Evolutionary conservation across 2,888 invertebrate genomes (phyloP), one percentile per base, ranked within the genome.

Genomic region (Malthinus flaveolus): DNA sequence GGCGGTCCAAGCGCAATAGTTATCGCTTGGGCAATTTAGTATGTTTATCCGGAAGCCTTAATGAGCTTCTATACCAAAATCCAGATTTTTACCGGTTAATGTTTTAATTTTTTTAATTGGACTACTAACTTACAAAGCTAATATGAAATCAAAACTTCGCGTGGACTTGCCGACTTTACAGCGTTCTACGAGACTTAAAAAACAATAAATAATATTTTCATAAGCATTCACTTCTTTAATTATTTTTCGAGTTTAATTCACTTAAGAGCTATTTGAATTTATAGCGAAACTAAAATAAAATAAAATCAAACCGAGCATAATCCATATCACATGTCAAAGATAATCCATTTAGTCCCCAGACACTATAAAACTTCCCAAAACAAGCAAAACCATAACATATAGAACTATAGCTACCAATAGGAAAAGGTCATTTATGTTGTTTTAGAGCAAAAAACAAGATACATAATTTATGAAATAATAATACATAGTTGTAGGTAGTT

Each of bases 311-410:
- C 59, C 49, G 44, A 59, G 59, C 59, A 62, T 62, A 62, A 62
- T 62, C 55, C 61, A 53, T 59, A 58, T 50, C 58, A 58, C 56
- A 61, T 57, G 55, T 49, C 54, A 60, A 57, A 58, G 57, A 63
- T 63, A 63, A 63, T 63, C 63, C 63, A 57, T 60, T 60, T 62
- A 61, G 61, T 61, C 57, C 57, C 61, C 61, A 61, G 61, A 61
- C 63, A 60, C 63, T 57, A 60, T 60, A 60, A 61, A 63, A 61
- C 61, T 61, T 55, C 60, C 59, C 53, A 58, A 60, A 63, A 61
- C 63, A 61, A 61, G 57, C 58, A 59, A 57, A 63, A 63, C 56
- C 56, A 61, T 63, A 57, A 61, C 62, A 51, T 56, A 59, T 55
- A 48, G 57, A 59, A 59, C 55, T 50, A 56, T 56, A 48, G 49